Conservation (phyloP, 2,888 invertebrate species). For the Heliconius ismenius region DNA sequence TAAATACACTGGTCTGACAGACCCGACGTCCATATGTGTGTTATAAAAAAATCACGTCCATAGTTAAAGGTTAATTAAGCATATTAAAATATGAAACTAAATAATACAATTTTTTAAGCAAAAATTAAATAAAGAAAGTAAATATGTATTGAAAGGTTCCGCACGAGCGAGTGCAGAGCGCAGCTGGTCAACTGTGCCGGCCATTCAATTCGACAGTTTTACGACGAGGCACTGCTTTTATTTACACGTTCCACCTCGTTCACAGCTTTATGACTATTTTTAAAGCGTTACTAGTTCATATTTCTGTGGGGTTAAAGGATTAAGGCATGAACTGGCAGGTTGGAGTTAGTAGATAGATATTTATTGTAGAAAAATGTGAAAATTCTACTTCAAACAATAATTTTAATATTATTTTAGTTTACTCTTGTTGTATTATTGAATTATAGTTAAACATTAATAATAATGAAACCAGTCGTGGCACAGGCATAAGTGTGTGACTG, state of each 20-base stretch:
- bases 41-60: no score
- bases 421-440: neutral
- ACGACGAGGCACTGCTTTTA: conserved; percentile 65
- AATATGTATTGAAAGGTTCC: conserved; percentile 37
- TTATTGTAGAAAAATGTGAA: neutral
- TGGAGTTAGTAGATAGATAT: conserved; percentile 8
- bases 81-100: neutral
- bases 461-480: neutral
- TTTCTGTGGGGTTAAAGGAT: conserved; percentile 68
- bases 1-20: no score
- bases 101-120: neutral
- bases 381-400: neutral
- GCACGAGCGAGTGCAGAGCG: conserved; percentile 53
- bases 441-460: neutral
- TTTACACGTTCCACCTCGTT: conserved; percentile 67
- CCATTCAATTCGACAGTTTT: conserved; percentile 73
- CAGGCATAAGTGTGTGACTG: neutral
- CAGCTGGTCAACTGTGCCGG: conserved; percentile 48
- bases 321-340: conserved; percentile 53
- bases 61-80: no score
- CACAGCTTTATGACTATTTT: conserved; percentile 74
- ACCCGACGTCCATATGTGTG: no score
- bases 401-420: neutral
- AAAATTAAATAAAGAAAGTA: conserved; percentile 34
- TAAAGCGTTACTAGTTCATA: conserved; percentile 73